Percentiles rank a stretch among this genome's conserved stretches.
Evolutionary conservation across 2,888 invertebrate species (phyloP).

Genomic region (Andrena praecox): DNA sequence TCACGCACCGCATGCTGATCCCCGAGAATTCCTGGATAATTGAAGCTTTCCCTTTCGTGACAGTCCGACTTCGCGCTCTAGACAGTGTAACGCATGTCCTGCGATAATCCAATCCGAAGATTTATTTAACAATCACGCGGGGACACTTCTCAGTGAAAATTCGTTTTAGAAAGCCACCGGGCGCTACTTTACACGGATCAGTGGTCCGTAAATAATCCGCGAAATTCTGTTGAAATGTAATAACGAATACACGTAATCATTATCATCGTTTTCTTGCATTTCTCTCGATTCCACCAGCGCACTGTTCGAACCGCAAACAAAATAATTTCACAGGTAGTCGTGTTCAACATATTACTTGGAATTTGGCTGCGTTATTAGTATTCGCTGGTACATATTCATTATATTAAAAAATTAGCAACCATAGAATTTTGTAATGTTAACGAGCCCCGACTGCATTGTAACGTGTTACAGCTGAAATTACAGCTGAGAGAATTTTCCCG

Average conservation of each 20-base stretch:
- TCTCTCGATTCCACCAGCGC: neutral
- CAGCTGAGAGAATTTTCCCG: neutral
- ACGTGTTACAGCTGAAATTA: neutral
- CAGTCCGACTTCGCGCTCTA: neutral
- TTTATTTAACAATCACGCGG: neutral
- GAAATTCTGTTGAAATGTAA: neutral
- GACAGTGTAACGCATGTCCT: neutral
- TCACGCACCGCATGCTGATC: constrained; percentile 17
- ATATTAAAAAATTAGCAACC: neutral
- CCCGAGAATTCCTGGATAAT: constrained; percentile 19
- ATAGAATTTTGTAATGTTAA: neutral
- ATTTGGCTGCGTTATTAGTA: neutral
- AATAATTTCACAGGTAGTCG: constrained; percentile 6
- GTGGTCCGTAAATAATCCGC: neutral
- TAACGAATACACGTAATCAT: constrained; percentile 1
- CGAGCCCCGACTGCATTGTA: neutral
- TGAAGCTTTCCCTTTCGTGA: constrained; percentile 29
- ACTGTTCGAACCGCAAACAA: neutral
- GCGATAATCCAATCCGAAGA: neutral
- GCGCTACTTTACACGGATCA: neutral
- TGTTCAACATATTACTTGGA: neutral
- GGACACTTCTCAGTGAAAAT: neutral
- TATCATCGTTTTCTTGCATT: constrained; percentile 3
- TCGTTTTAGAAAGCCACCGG: neutral
- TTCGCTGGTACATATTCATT: neutral